Percentiles rank a stretch among this genome's conserved stretches.
Conservation (phyloP, 2,113 vertebrate genomes). For the Psophia crepitans region DNA sequence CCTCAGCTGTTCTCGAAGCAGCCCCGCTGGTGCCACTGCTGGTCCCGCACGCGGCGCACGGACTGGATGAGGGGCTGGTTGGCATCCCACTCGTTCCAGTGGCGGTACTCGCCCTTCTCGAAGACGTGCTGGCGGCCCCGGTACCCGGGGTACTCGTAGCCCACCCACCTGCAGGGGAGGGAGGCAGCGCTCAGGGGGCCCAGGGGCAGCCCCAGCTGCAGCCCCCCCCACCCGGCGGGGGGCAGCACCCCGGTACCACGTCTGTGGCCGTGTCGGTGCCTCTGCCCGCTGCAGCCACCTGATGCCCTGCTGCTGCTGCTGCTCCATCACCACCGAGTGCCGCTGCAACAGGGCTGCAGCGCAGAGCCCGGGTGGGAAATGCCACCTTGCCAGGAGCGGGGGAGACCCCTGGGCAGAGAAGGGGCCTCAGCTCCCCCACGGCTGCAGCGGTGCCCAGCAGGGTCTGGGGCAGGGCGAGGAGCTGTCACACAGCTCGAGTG, state of each 20-base stretch:
- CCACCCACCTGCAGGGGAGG: conserved; percentile 81
- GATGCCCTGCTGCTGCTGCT: neutral
- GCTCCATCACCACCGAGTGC: neutral
- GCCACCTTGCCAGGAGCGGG: accelerated
- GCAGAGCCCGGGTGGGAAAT: accelerated
- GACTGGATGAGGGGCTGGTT: conserved; percentile 88
- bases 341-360: neutral
- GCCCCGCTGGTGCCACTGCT: conserved; percentile 90
- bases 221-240: neutral
- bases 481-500: neutral
- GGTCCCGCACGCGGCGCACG: conserved; percentile 86
- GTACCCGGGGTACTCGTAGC: conserved; percentile 91
- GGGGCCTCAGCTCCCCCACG: accelerated
- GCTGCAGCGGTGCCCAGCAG: neutral
- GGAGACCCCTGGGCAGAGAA: neutral
- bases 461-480: neutral
- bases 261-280: accelerated
- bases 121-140: conserved; percentile 89
- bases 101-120: conserved; percentile 87
- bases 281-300: neutral
- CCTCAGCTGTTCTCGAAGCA: conserved; percentile 85
- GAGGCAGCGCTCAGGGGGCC: neutral
- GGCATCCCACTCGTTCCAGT: conserved; percentile 94
- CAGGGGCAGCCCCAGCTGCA: neutral
- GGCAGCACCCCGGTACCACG: neutral